Base-by-base conservation (phyloP, 2,888 invertebrate species). In the Schizaphis graminum region DNA sequence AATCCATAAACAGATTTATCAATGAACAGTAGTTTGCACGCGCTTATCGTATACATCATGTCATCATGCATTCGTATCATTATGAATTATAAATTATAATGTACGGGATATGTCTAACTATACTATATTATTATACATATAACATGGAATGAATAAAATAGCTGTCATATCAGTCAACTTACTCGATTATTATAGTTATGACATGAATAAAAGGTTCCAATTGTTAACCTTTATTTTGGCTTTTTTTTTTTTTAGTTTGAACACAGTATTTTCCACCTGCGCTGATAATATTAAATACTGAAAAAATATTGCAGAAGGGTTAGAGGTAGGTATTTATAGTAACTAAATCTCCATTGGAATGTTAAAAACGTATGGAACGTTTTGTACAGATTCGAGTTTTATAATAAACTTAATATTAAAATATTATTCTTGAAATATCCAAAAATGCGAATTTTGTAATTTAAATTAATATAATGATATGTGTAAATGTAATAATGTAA, bases 91-190 rank as follows among this genome's bases (percentile, higher is more conserved):
- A n/a, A n/a, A 77, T 35, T 35, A 77, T 35, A 8, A 77, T 77
- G 21, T 35, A 13, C 13, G 61, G 61, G n/a, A 61, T 67, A 67
- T 67, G 67, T 67, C 35, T 77, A 21, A 77, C 35, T 77, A 16
- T n/a, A 21, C 53, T n/a, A 13, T n/a, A n/a, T 5, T 13, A 44
- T 44, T 44, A 21, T 1, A 35, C 21, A 21, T 35, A 41, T 35
- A 35, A 35, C 21, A 35, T 24, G 35, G 21, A 21, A 21, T 49
- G 87, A 28, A 49, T 87, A n/a, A 87, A 49, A 87, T 49, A 47
- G 87, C 89, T 89, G 89, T 89, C 49, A 87, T 41, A 89, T 89
- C 89, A 57, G 56, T 57, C 41, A n/a, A 44, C n/a, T 47, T 13
- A 90, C 47, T 90, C 67, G n/a, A 90, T 67, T 90, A 47, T 53